Evolutionary conservation across 2,888 invertebrate species (phyloP).

Genomic region (Chrysina gloriosa): DNA sequence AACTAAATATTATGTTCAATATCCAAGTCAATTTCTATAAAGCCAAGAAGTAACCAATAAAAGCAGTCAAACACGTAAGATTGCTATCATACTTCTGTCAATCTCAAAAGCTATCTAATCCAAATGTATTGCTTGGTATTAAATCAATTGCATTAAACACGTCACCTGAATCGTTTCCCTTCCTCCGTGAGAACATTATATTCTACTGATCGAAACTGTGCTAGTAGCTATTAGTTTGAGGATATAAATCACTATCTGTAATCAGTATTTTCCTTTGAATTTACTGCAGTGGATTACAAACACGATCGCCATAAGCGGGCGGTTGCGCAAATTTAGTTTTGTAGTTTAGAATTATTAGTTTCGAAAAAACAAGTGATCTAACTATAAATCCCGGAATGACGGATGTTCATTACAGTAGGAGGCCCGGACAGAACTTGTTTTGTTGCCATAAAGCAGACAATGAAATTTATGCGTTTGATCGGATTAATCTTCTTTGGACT

Average conservation of each 20-base stretch:
- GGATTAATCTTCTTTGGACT: constrained; percentile 17
- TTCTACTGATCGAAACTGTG: constrained; percentile 7
- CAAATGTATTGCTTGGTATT: no score
- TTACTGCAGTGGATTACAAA: constrained; percentile 14
- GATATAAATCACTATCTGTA: constrained; percentile 15
- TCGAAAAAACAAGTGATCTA: not conserved
- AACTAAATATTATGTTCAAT: no score
- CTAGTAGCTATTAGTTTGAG: not conserved
- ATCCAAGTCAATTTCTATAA: no score
- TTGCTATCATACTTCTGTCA: no score
- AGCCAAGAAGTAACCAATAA: no score
- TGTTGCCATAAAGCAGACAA: constrained; percentile 8
- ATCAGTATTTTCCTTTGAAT: constrained; percentile 24
- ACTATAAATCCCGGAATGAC: constrained; percentile 11
- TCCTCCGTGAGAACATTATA: no score
- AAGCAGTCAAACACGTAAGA: no score
- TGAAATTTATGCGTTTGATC: constrained; percentile 11
- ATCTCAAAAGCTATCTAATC: no score
- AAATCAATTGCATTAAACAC: no score
- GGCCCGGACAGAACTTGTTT: constrained; percentile 10
- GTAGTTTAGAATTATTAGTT: not conserved
- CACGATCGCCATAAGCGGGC: not conserved
- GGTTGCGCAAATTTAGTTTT: not conserved
- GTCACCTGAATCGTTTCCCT: no score
- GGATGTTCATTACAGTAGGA: constrained; percentile 10